Percentiles rank a stretch among this genome's conserved stretches.
phyloP scores from a whole-genome alignment of 2,113 vertebrate genomes.

The Galemys pyrenaicus region DNA sequence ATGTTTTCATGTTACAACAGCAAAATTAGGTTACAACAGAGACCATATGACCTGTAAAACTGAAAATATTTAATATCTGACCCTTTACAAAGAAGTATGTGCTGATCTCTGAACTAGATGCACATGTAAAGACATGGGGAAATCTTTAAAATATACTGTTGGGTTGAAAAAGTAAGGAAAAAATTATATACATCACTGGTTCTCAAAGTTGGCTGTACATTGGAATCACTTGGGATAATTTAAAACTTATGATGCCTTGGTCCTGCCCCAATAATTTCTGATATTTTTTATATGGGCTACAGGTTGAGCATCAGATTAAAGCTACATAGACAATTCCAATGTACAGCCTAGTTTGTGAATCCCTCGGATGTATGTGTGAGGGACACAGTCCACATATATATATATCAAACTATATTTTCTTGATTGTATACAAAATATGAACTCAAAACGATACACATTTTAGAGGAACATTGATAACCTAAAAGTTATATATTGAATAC shows the following conservation, averaged over 20 bases:
- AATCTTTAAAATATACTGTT: slow-evolving; percentile 32
- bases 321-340: not conserved
- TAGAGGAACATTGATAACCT: not conserved
- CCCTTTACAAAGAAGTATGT: slow-evolving; percentile 22
- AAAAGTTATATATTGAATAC: not conserved
- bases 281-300: not conserved
- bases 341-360: not conserved
- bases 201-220: not conserved
- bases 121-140: not conserved
- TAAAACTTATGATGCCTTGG: not conserved
- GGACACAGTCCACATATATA: not conserved
- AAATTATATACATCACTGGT: not conserved
- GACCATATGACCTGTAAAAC: too few species aligned
- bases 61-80: too few species aligned
- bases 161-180: slow-evolving; percentile 21
- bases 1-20: not conserved
- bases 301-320: not conserved
- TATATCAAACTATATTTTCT: not conserved
- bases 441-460: not conserved
- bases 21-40: not conserved
- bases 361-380: not conserved
- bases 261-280: not conserved
- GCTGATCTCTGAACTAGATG: not conserved
- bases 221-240: not conserved
- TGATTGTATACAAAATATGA: not conserved